Conservation (phyloP, 2,888 invertebrate species). For the Agrochola lota region DNA sequence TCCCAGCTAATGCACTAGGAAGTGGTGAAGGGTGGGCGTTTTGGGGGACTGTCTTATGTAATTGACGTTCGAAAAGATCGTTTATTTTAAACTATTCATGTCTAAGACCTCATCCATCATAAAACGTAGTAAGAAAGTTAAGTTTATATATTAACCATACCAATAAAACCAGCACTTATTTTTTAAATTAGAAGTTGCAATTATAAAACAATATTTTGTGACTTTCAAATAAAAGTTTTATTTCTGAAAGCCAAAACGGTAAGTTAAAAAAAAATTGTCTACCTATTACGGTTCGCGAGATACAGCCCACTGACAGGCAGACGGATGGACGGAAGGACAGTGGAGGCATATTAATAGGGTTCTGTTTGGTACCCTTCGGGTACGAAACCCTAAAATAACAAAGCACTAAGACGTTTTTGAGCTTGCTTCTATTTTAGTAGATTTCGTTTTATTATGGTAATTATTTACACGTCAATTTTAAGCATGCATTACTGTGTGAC, state of each 20-base stretch:
- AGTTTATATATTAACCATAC: not conserved
- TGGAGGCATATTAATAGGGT: too few relatives aligned
- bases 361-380: too few relatives aligned
- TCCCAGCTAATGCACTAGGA: too few relatives aligned
- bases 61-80: too few relatives aligned
- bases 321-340: too few relatives aligned
- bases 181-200: too few relatives aligned
- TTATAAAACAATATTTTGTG: not conserved
- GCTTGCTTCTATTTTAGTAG: conserved; percentile 34
- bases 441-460: conserved; percentile 31
- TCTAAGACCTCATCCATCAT: not conserved
- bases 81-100: not conserved
- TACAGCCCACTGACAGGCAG: too few relatives aligned
- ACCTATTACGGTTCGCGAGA: too few relatives aligned
- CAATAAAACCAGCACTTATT: not conserved
- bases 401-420: not conserved
- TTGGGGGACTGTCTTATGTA: too few relatives aligned
- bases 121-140: not conserved
- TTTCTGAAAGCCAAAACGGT: not conserved
- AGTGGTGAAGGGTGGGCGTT: too few relatives aligned
- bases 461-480: conserved; percentile 43
- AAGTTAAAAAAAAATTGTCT: not conserved
- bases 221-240: not conserved
- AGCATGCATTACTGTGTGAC: not conserved
- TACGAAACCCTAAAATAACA: too few relatives aligned